Percentiles rank a stretch among this genome's conserved stretches.
phyloP scores from a whole-genome alignment of 2,113 vertebrate genomes.

The Gorilla gorilla region DNA sequence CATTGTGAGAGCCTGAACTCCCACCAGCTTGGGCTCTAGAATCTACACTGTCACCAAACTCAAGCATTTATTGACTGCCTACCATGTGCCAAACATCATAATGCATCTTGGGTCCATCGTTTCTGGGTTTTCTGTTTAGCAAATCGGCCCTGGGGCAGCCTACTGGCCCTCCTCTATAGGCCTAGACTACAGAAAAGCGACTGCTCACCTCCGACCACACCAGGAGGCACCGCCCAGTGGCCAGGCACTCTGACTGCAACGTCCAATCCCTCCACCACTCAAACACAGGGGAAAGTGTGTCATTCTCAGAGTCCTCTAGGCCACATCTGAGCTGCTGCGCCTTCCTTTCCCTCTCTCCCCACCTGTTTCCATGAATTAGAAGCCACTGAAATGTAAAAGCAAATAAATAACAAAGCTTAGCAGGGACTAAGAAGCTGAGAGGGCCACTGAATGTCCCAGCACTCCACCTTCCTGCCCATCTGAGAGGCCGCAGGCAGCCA shows the following conservation, averaged over 20 bases:
- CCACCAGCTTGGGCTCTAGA: neutral
- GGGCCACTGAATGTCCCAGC: neutral
- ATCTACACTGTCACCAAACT: neutral
- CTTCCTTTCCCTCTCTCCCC: neutral
- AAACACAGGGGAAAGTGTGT: neutral
- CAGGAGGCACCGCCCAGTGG: conserved; percentile 36
- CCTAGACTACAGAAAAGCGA: neutral
- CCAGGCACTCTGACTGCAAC: neutral
- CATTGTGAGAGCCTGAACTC: neutral
- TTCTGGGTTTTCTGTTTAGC: neutral
- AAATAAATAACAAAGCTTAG: neutral
- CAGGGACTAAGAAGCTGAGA: neutral
- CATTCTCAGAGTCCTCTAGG: neutral
- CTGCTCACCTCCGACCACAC: rapidly evolving
- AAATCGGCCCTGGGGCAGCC: neutral
- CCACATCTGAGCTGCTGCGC: neutral
- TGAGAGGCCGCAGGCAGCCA: neutral
- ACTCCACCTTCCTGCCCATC: neutral
- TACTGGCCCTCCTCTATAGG: neutral
- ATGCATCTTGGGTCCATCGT: neutral
- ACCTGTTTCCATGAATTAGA: conserved; percentile 1
- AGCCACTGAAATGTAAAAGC: conserved; percentile 8
- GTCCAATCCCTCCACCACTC: neutral
- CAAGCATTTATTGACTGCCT: neutral
- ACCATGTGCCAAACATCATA: rapidly evolving